phyloP scores from a whole-genome alignment of 2,797 vertebrate genomes.

The Amazona finschi region DNA sequence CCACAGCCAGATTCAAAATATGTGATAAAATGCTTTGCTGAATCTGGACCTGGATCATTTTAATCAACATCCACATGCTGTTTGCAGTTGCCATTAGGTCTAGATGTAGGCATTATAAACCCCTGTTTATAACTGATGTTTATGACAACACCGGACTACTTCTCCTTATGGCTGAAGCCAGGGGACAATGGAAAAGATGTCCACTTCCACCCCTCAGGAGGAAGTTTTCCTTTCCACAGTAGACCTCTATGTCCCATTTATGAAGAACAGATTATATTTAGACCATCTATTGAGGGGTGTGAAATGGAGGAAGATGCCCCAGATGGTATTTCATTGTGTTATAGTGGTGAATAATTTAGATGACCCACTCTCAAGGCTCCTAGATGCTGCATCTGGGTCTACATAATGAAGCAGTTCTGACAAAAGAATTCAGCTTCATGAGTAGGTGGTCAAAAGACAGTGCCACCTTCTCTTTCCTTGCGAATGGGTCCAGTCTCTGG shows the following conservation, averaged over 20 bases:
- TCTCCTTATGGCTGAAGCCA: background rate
- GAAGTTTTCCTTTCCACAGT: background rate
- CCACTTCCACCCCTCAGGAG: background rate
- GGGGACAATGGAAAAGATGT: background rate
- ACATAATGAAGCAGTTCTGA: background rate
- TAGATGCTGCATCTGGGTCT: background rate
- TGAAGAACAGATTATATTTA: background rate
- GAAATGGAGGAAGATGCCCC: background rate
- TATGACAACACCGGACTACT: background rate
- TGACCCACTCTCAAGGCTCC: background rate
- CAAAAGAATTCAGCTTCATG: background rate
- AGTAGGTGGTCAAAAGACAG: background rate
- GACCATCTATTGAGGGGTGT: background rate
- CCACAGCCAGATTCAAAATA: background rate
- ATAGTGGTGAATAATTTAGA: background rate
- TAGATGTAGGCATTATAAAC: background rate
- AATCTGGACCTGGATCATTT: background rate
- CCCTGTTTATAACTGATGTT: background rate
- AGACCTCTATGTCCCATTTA: accelerated
- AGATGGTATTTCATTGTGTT: background rate
- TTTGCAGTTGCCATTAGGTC: background rate
- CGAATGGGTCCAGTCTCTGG: background rate
- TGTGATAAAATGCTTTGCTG: background rate
- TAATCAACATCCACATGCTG: background rate
- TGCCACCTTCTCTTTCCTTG: background rate